A percentile compares a stretch with the other conserved stretches of the same genome.
Evolutionary conservation across 2,888 invertebrate species (phyloP).

Genomic region (Patella depressa): DNA sequence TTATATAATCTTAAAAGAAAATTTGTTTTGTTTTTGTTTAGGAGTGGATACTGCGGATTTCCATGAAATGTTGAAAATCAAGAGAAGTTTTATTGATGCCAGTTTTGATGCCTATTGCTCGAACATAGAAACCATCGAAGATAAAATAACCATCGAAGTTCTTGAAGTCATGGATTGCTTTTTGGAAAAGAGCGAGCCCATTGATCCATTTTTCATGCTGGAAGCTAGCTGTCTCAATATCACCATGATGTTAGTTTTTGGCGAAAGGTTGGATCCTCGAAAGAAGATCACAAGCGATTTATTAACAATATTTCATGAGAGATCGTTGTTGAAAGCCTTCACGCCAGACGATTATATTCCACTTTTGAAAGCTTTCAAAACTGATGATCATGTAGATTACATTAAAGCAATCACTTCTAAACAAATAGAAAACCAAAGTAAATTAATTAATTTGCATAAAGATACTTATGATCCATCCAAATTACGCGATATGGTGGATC

Average conservation of each 20-base stretch:
- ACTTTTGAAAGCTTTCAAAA: conserved; percentile 28
- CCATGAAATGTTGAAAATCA: conserved; percentile 44
- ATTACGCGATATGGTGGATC: conserved; percentile 53
- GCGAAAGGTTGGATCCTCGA: conserved; percentile 46
- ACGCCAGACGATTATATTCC: conserved; percentile 39
- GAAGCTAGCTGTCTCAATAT: conserved; percentile 53
- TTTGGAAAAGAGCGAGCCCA: conserved; percentile 36
- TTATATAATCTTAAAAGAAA: neutral
- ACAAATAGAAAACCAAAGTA: conserved; percentile 47
- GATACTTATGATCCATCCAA: conserved; percentile 54
- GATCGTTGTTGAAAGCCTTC: conserved; percentile 31
- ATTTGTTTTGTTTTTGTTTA: conserved; percentile 26
- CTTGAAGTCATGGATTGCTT: conserved; percentile 43
- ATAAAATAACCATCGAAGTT: conserved; percentile 46
- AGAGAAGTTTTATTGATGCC: conserved; percentile 47
- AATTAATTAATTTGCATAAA: conserved; percentile 57
- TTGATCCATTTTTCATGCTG: conserved; percentile 44
- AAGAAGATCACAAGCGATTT: conserved; percentile 51
- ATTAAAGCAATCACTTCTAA: conserved; percentile 40
- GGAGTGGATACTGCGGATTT: conserved; percentile 53
- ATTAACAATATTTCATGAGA: conserved; percentile 41
- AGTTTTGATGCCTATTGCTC: conserved; percentile 50
- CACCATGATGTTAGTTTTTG: conserved; percentile 50
- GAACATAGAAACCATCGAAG: conserved; percentile 40
- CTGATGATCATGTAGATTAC: conserved; percentile 33